Conservation (phyloP, 2,888 invertebrate genomes). For the Meiosimyza decipiens region DNA sequence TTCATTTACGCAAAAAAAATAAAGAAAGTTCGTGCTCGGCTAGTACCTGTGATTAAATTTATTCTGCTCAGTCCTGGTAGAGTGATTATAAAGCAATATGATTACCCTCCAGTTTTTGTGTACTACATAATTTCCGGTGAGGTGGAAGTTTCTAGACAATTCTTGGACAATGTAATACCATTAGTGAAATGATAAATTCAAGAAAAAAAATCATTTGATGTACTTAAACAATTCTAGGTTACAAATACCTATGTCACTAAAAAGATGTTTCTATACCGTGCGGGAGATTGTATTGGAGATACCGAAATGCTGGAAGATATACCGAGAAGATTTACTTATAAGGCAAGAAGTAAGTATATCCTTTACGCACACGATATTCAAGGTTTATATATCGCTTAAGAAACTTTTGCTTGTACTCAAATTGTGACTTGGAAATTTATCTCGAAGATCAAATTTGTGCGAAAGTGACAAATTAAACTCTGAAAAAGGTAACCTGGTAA, state of each 20-base stretch:
- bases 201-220: no score
- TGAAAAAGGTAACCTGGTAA: no score
- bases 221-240: conserved; percentile 23
- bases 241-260: conserved; percentile 42
- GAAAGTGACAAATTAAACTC: no score
- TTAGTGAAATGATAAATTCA: no score
- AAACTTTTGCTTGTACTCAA: no score
- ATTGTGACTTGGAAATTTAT: no score
- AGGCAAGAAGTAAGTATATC: no score
- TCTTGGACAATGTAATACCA: conserved; percentile 55
- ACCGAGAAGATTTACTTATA: no score
- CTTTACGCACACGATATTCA: no score
- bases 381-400: no score
- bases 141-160: conserved; percentile 56
- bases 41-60: conserved; percentile 74
- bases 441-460: no score
- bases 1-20: no score
- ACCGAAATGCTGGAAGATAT: conserved; percentile 58
- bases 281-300: conserved; percentile 60
- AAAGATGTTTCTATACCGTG: conserved; percentile 53
- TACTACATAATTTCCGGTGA: conserved; percentile 76
- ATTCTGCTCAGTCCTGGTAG: conserved; percentile 72
- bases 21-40: conserved; percentile 70
- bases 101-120: conserved; percentile 69
- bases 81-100: conserved; percentile 73